These are phyloP conservation scores for Drosophila kanapiae DNA, from an alignment of 1,140 invertebrate genomes.

Conservation along the genomic window DNA sequence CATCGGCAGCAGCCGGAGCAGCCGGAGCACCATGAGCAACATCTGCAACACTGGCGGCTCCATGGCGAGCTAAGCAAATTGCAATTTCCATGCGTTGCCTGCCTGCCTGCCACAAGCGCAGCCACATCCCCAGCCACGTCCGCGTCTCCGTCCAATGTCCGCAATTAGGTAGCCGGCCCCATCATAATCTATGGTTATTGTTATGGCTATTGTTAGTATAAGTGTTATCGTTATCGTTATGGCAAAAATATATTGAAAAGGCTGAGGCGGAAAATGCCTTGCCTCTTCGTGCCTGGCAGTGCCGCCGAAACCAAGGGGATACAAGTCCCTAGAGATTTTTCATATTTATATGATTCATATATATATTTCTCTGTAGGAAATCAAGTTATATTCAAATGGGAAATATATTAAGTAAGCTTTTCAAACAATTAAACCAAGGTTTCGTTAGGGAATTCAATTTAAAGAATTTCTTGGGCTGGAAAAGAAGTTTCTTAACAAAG, in stretches of 20 bases:
- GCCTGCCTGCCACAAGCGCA: slow-evolving; percentile 21
- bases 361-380: background rate
- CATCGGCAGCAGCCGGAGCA: slow-evolving; percentile 16
- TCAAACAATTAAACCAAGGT: background rate
- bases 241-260: slow-evolving; percentile 44
- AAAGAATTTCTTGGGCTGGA: too few relatives aligned
- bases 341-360: background rate
- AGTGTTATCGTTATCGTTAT: slow-evolving; percentile 40
- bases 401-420: background rate
- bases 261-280: slow-evolving; percentile 8
- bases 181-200: slow-evolving; percentile 67
- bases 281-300: slow-evolving; percentile 6
- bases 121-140: background rate
- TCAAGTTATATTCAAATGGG: background rate
- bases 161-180: slow-evolving; percentile 47
- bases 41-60: slow-evolving; percentile 17
- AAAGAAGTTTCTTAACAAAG: too few relatives aligned
- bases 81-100: slow-evolving; percentile 58
- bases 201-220: slow-evolving; percentile 59
- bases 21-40: slow-evolving; percentile 9
- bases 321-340: background rate
- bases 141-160: slow-evolving; percentile 34
- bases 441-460: too few relatives aligned
- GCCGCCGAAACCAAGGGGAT: background rate
- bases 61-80: slow-evolving; percentile 46